Evolutionary conservation across 2,797 vertebrate species (phyloP), one percentile per base, ranked within the genome.

Genomic region (Argentina silus): DNA sequence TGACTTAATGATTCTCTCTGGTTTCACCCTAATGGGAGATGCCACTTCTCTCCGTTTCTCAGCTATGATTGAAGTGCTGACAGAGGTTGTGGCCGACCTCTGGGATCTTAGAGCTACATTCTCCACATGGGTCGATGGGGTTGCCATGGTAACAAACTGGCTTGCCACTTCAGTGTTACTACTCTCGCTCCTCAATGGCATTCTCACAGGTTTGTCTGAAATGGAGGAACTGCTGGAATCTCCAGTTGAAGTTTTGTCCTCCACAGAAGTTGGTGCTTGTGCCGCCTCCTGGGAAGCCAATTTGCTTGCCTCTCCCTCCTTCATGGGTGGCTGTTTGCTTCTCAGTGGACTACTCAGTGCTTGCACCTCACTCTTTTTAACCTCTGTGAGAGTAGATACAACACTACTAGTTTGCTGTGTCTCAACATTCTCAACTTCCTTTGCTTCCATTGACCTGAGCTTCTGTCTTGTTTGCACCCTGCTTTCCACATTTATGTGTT

Each of bases 101-200:
- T 95, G 95, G 76, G 91, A 94, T 80, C 93, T 93, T 76, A 94
- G 84, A 51, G 90, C 76, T 15, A 86, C 95, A 69, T 85, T 92
- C 72, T 94, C 93, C 0, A 72, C 50, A n/a, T 67, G 67, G n/a
- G 81, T 64, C 79, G 89, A 83, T 11, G 83, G 77, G 85, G 78
- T 19, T 85, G 82, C 79, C 75, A 75, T 81, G 76, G 47, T 62
- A 56, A 67, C 57, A 65, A 75, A 76, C 57, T 80, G 88, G 10
- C 67, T 67, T 27, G 81, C 85, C 60, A 77, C 82, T 81, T 87
- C 90, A 66, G 63, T 76, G 78, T 84, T 91, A 62, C 63, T 85
- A 60, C 78, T 88, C 65, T 92, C 92, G 81, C 90, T 92, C 61
- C 92, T 91, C 79, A 94, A 81, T 67, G 93, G 90, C 89, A 91